phyloP scores from a whole-genome alignment of 1,140 invertebrate species.

The Heliothis subflexa region DNA sequence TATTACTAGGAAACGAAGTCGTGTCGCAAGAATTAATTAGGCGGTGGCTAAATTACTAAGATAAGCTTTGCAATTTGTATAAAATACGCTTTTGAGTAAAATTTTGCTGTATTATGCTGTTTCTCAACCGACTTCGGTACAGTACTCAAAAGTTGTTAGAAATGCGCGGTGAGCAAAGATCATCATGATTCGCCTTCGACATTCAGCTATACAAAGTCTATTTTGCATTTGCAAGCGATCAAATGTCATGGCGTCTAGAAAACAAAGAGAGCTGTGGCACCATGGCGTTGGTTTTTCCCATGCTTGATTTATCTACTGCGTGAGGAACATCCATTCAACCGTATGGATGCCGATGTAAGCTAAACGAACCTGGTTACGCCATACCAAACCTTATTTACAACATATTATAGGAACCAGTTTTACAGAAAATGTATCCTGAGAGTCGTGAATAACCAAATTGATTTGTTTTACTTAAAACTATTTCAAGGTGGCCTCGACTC shows the following conservation, averaged over 20 bases:
- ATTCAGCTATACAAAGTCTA: conserved; percentile 38
- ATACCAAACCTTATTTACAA: conserved; percentile 52
- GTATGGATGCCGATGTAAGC: conserved; percentile 48
- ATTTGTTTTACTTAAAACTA: conserved; percentile 47
- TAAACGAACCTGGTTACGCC: conserved; percentile 50
- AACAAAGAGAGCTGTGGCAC: conserved; percentile 55
- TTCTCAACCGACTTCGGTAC: background rate
- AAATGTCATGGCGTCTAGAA: conserved; percentile 56
- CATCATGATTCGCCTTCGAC: conserved; percentile 41
- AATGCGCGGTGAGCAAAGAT: conserved; percentile 22
- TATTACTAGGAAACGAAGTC: conserved; percentile 67
- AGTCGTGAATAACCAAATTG: conserved; percentile 44
- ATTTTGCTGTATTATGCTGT: background rate
- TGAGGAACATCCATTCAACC: conserved; percentile 62
- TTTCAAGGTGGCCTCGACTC: conserved; percentile 44
- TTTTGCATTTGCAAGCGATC: conserved; percentile 52
- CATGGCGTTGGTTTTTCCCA: conserved; percentile 60
- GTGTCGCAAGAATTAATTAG: conserved; percentile 72
- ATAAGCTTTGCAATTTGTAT: conserved; percentile 13
- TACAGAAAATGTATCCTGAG: conserved; percentile 4
- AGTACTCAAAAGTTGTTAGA: background rate
- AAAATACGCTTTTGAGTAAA: conserved; percentile 26
- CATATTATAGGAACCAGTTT: conserved; percentile 27
- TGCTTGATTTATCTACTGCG: conserved; percentile 65
- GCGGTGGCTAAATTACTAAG: conserved; percentile 39